Evolutionary conservation across 2,113 vertebrate species (phyloP).

Genomic region (Etia nguti): DNA sequence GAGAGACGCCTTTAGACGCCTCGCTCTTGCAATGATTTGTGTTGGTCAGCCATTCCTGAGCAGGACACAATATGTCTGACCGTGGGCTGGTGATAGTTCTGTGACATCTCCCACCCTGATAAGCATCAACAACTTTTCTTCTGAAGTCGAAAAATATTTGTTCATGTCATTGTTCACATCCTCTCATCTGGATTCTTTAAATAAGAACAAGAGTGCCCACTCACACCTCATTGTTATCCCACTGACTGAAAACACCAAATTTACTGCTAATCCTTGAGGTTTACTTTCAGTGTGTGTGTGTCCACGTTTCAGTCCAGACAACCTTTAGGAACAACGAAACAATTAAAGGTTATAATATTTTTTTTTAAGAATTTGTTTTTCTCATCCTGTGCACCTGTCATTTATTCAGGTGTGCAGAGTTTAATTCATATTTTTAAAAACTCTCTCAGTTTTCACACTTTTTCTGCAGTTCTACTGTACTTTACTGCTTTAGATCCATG

Average conservation of each 20-base stretch:
- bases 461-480: neutral
- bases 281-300: neutral
- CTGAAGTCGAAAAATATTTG: neutral
- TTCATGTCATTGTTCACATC: neutral
- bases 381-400: neutral
- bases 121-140: neutral
- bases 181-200: neutral
- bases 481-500: neutral
- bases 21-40: neutral
- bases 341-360: neutral
- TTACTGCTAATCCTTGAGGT: no score
- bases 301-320: neutral
- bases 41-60: neutral
- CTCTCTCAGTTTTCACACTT: neutral
- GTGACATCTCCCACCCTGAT: neutral
- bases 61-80: neutral
- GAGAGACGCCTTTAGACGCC: neutral
- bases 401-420: neutral
- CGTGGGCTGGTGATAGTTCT: neutral
- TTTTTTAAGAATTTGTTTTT: neutral
- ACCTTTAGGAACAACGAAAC: neutral
- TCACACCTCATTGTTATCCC: no score
- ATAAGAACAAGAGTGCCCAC: neutral
- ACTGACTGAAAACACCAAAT: no score
- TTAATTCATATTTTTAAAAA: neutral